Evolutionary conservation across 1,140 invertebrate genomes (phyloP), one percentile per base, ranked within the genome.

Genomic region (Papilio polytes): DNA sequence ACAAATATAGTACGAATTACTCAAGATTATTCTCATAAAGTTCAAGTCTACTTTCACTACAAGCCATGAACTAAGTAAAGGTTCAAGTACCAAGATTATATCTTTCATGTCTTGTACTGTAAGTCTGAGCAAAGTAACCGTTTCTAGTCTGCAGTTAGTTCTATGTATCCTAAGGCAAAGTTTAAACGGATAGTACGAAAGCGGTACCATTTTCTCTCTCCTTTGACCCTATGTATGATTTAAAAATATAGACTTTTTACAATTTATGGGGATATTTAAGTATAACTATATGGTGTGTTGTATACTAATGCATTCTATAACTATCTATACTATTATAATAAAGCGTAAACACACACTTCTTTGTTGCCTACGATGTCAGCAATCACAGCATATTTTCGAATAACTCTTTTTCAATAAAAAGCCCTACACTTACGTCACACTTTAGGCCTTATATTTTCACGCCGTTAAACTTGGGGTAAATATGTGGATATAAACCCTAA

Each of bases 41-140:
- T 56, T 56, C 53, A n/a, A 63, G 20, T 63, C 22, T 63, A 63
- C 59, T 63, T 63, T 63, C 59, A 13, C 59, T 26, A 63, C 12
- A 26, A 63, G 12, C 59, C 31, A 26, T 26, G 4, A 22, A 10
- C 59, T 10, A 12, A 63, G 56, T 56, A 56, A 56, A 56, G n/a
- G 53, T 22, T 63, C 56, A 22, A 63, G 20, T 63, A 26, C 12
- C n/a, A 63, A 22, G 12, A 63, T 63, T 9, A 9, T 26, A 26
- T 26, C 59, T 13, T 63, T 7, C 26, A 2, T 63, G 0, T 26
- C 15, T 63, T 13, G 10, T 20, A 63, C n/a, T 63, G 8, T 13
- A 63, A 22, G 20, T 63, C 59, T 26, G 0, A 22, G 59, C 10
- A 63, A 63, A 1, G 22, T 26, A 12, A 59, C n/a, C 56, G 22